Evolutionary conservation across 1,140 invertebrate genomes (phyloP), one percentile per base, ranked within the genome.

Genomic region (Polypedilum vanderplanki): DNA sequence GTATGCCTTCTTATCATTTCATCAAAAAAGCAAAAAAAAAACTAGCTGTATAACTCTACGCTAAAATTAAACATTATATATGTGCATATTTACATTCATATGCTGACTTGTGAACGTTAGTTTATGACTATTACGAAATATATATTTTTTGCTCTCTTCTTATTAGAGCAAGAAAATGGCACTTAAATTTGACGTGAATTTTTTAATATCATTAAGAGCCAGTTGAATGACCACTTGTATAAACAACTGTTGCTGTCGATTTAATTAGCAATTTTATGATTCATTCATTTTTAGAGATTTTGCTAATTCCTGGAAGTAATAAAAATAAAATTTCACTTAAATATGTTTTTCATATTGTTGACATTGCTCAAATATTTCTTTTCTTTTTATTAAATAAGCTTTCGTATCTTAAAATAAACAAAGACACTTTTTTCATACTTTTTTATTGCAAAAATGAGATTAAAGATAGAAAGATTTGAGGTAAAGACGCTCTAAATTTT

Each of bases 171-270:
- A 33, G 5, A 33, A 33, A 33, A 33, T 33, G 24, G 46, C 46
- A 33, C 12, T 57, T 57, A 57, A 57, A 57, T 57, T 4, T 57
- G 46, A 57, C 41, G 24, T 46, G 41, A 46, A 46, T 46, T 12
- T 46, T 12, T 46, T 46, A 57, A 57, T 15, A 9, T 57, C 46
- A 57, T 57, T n/a, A 57, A 4, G n/a, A 15, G 3, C 46, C 15
- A 57, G 46, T 57, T 57, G 46, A 57, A 57, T 57, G 46, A 57
- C 46, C 46, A 57, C 46, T 57, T 57, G 24, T 33, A 33, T 33
- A 9, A 57, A n/a, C 46, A 57, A 12, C 46, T 57, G 46, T 57
- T 57, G n/a, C 46, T 57, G 46, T 15, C 46, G 24, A 33, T 33
- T 33, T 33, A 33, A 33, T 33, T 33, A 33, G 24, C 24, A 33